Evolutionary conservation across 2,797 vertebrate species (phyloP), one percentile per base, ranked within the genome.

Genomic region (Babyrousa celebensis): DNA sequence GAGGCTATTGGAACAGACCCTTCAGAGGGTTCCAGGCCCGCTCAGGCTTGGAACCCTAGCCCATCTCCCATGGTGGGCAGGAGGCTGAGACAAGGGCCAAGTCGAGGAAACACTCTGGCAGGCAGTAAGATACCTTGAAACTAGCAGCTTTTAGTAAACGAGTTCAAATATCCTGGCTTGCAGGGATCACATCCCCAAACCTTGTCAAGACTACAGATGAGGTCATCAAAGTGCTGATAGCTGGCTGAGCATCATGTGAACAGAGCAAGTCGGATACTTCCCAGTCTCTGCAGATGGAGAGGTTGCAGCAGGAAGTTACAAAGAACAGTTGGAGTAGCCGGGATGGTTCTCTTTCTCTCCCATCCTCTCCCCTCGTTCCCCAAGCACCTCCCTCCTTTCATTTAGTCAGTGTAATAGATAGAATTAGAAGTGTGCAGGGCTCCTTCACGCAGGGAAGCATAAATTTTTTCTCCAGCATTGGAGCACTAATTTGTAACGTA

Each of bases 401-500:
- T 0, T 58, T 85, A 77, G 75, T 32, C 56, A 15, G 11, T 36
- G 23, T 70, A 77, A 85, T 91, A 92, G 96, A 92, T 88, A 83
- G 29, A 95, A 27, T 14, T 7, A 54, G 80, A 89, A 97, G 63
- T 2, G 58, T 0, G 11, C 0, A 11, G 56, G 43, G 36, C 9
- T 40, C 54, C 52, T 52, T 9, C 32, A 58, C 2, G 23, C 67
- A 43, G 78, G 20, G 56, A 93, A 91, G 82, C 83, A 92, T 48
- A 84, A 82, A 86, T 80, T 40, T 85, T 20, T 86, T 36, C 77
- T 94, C 16, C 17, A 65, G 43, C 23, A 12, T 77, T 15, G 1
- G 77, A 92, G 15, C 0, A 0, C 65, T 85, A 6, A 95, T 97
- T 96, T 96, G 54, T 88, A 97, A 92, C 54, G 67, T 32, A 36